Base-by-base conservation (phyloP, 2,113 vertebrate genomes). In the Loxodonta africana region DNA sequence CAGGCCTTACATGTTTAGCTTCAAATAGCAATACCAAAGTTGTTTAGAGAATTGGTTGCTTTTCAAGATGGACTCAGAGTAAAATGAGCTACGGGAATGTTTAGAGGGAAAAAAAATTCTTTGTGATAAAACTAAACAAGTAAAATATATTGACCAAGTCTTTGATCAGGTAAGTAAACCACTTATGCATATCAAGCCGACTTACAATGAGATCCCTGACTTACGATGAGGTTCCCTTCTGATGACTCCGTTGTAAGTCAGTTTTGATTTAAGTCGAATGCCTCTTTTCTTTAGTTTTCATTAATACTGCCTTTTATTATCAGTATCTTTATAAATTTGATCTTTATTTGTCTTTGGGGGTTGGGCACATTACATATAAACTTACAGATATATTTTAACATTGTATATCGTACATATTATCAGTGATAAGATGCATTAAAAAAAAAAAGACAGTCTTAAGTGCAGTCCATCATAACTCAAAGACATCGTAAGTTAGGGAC, bases 161-260 rank as follows among this genome's bases (percentile, higher is more conserved):
- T 62, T 91, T 94, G 91, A 65, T 51, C 76, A 76, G n/a, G 89
- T 88, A 60, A 94, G 96, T 87, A 96, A 89, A 28, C 76, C 65
- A 87, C 90, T 88, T 93, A 48, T 20, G 14, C 17, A 44, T 4
- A 62, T 18, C n/a, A 74, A 10, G 21, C 41, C 8, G 37, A 53
- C 51, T 53, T 53, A 53, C 51, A 53, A 12, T 12, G 6, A 53
- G 51, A 12, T 74, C 8, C 37, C 26, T 4, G 1, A 73, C 60
- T 62, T 23, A 60, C 12, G 17, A 62, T 8, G 23, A 62, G 7
- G 60, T 73, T 74, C 73, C 23, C 2, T 74, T 41, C 37, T 41
- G 69, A 30, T 37, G 17, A 37, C 20, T 74, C 37, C 8, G 3
- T 74, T 21, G 18, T 23, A 74, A 30, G 20, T 41, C 8, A 3